These are phyloP conservation scores for Parotocinclus haroldoi DNA, from an alignment of 2,797 vertebrate species.

Conservation along the genomic window DNA sequence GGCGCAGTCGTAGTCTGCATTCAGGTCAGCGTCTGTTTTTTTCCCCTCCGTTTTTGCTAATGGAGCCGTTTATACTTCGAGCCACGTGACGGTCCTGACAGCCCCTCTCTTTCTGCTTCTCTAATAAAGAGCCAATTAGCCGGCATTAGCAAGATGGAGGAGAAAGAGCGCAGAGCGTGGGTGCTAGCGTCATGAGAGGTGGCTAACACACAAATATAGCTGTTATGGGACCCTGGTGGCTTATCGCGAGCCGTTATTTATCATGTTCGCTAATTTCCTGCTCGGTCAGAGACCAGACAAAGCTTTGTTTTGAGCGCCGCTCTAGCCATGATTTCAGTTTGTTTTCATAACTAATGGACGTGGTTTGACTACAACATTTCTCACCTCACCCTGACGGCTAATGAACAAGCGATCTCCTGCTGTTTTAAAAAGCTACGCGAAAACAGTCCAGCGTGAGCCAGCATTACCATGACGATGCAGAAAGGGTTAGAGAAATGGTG, in stretches of 20 bases:
- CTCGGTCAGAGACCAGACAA: constrained; percentile 11
- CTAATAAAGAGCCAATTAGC: constrained; percentile 38
- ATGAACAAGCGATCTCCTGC: no score
- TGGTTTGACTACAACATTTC: no score
- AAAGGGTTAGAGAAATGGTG: no score
- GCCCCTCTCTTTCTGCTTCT: constrained; percentile 5
- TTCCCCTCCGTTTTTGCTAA: constrained; percentile 23
- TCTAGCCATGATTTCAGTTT: no score
- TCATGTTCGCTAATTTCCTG: constrained; percentile 23
- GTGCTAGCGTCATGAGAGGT: constrained; percentile 5
- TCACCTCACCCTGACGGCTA: no score
- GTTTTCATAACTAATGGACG: no score
- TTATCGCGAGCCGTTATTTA: constrained; percentile 18
- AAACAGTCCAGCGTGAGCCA: no score
- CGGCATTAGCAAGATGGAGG: constrained; percentile 20
- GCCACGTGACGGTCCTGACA: not conserved
- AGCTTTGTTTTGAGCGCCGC: no score
- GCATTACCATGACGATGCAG: no score
- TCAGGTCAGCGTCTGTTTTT: constrained; percentile 3
- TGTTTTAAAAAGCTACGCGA: no score
- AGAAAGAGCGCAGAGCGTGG: constrained; percentile 12
- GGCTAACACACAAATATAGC: constrained; percentile 20
- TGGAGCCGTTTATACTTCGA: constrained; percentile 14
- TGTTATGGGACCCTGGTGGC: not conserved
- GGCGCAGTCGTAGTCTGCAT: no score